A percentile compares a stretch with the other conserved stretches of the same genome.
These are phyloP conservation scores for Campylomormyrus numenius DNA, from an alignment of 2,113 vertebrate genomes.

Conservation along the genomic window DNA sequence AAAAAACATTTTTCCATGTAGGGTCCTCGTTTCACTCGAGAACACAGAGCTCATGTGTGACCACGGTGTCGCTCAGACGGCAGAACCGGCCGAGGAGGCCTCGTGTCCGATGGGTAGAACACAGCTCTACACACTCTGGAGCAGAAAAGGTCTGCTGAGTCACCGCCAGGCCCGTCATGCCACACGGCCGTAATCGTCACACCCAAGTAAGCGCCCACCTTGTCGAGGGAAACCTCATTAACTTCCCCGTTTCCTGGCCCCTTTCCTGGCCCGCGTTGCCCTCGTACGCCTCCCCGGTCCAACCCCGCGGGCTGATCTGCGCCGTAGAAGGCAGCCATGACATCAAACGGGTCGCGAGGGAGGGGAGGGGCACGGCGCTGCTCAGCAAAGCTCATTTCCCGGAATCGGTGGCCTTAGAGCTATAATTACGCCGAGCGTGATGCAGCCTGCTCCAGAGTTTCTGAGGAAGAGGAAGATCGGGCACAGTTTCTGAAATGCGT, in stretches of 20 bases:
- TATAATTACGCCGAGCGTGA: constrained; percentile 17
- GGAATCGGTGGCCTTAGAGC: background rate
- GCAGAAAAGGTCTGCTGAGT: background rate
- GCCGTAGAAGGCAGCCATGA: background rate
- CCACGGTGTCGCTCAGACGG: background rate
- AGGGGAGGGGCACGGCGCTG: background rate
- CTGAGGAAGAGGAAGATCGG: background rate
- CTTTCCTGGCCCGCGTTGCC: background rate
- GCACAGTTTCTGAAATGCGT: background rate
- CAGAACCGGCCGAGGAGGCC: background rate
- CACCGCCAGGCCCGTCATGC: background rate
- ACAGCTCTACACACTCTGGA: background rate
- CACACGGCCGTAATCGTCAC: background rate
- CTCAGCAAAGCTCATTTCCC: background rate
- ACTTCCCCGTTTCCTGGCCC: background rate
- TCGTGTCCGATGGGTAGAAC: background rate
- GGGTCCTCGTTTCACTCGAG: background rate
- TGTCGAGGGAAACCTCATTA: background rate
- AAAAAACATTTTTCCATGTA: background rate
- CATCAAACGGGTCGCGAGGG: background rate
- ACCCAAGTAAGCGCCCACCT: background rate
- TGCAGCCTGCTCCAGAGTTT: background rate
- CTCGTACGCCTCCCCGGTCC: background rate
- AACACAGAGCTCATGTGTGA: background rate
- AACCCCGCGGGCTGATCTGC: background rate